Evolutionary conservation across 2,888 invertebrate genomes (phyloP).

Genomic region (Amiota communis): DNA sequence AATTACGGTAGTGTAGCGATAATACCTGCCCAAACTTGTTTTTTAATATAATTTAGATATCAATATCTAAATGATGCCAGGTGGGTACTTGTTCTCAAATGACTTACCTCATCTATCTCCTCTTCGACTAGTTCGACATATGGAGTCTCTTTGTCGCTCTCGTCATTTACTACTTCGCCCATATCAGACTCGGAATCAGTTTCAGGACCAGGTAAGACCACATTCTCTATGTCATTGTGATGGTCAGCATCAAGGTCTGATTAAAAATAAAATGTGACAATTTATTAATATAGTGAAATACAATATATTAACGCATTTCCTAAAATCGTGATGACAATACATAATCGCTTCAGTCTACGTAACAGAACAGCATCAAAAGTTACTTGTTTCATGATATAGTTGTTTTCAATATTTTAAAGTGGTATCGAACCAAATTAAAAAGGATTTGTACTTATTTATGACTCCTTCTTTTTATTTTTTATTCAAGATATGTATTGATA

Average conservation of each 20-base stretch:
- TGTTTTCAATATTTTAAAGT: constrained; percentile 4
- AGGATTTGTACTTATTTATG: no score
- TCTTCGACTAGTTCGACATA: constrained; percentile 77
- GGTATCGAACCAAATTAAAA: constrained; percentile 10
- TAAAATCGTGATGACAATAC: background rate
- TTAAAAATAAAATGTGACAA: constrained; percentile 37
- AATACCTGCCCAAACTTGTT: no score
- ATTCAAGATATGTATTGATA: no score
- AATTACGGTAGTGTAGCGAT: no score
- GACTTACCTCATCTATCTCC: constrained; percentile 76
- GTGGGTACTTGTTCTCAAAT: background rate
- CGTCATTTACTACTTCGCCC: constrained; percentile 37
- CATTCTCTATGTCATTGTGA: constrained; percentile 78
- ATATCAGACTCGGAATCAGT: constrained; percentile 79
- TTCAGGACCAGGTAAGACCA: constrained; percentile 71
- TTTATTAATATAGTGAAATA: background rate
- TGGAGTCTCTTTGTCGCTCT: constrained; percentile 74
- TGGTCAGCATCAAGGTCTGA: constrained; percentile 83
- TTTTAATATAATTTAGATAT: no score
- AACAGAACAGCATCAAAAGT: constrained; percentile 16
- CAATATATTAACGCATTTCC: no score
- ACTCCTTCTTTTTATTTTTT: no score
- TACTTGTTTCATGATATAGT: constrained; percentile 17
- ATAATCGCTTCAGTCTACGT: constrained; percentile 36
- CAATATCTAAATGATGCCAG: no score